Base-by-base conservation (phyloP, 2,113 vertebrate genomes). In the Lophotis ruficrista region DNA sequence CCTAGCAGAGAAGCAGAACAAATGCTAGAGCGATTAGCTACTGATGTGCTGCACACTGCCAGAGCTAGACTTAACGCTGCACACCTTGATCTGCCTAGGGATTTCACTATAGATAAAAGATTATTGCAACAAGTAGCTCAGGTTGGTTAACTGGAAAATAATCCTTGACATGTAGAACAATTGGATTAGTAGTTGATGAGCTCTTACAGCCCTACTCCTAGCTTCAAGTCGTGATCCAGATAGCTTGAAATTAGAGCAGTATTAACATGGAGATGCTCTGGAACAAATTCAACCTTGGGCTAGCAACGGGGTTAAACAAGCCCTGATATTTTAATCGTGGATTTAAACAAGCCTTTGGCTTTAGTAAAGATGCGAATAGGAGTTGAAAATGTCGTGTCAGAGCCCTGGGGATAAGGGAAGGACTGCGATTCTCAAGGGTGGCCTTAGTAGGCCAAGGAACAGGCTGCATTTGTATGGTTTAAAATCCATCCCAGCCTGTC, bases 101-200 rank as follows among this genome's bases (percentile, higher is more conserved):
- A 84, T 92, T 81, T 54, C 65, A 12, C 33, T 56, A 4, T 4
- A 62, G 79, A n/a, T 70, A 54, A 62, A 73, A 56, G 69, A 78
- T 91, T 87, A 79, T 53, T 82, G 73, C 91, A 92, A 78, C 93
- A 87, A 71, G 89, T 71, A 82, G 64, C 72, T 89, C 93, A 25
- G 80, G 69, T 70, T 70, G 51, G 77, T 78, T 82, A 87, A 89
- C 48, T 56, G 81, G 65, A 68, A 95, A 96, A 96, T 84, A 89
- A 79, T 78, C 91, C 66, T 35, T 27, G 89, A 71, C 71, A 15
- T 4, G 69, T n/a, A 62, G 91, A 87, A 54, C 60, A 57, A 37
- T 84, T 87, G 72, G 89, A 84, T 96, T 94, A 82, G 73, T 22
- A 33, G 64, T 4, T 73, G 80, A 58, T 83, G 76, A 91, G 83